Percentiles rank a stretch among this genome's conserved stretches.
Conservation (phyloP, 2,797 vertebrate species). For the Huso huso region DNA sequence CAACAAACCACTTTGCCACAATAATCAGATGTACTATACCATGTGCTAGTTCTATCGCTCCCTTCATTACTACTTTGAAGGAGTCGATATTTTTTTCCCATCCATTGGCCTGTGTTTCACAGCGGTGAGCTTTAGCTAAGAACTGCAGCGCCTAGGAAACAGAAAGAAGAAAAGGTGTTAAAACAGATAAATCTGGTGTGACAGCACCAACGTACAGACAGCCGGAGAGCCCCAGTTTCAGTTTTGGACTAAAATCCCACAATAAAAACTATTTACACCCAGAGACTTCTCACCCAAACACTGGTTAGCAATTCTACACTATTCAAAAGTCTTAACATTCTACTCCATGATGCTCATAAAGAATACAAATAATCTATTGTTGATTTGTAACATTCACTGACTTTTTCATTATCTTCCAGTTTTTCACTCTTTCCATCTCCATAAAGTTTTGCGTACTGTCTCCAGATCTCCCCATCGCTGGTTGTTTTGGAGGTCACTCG, state of each 20-base stretch:
- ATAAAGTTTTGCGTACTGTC: conserved; percentile 71
- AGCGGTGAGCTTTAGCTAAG: conserved; percentile 83
- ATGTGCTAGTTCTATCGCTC: conserved; percentile 68
- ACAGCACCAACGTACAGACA: too few species aligned
- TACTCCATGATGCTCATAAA: too few species aligned
- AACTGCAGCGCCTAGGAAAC: conserved; percentile 75
- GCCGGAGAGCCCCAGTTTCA: too few species aligned
- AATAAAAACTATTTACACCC: too few species aligned
- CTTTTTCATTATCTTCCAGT: conserved; percentile 80
- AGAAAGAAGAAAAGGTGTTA: conserved; percentile 10
- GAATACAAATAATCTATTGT: too few species aligned
- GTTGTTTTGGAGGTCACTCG: conserved; percentile 76
- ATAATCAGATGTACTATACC: conserved; percentile 50
- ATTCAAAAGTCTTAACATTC: too few species aligned
- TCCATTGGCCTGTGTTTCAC: conserved; percentile 67
- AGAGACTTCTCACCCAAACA: too few species aligned
- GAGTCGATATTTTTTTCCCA: conserved; percentile 77
- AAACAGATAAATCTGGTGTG: too few species aligned
- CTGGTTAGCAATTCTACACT: too few species aligned
- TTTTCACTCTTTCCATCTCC: conserved; percentile 64
- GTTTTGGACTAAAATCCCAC: too few species aligned
- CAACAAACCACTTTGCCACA: too few species aligned
- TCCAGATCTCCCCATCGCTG: conserved; percentile 73
- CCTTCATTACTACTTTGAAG: conserved; percentile 73
- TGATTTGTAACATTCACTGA: conserved; percentile 29